Percentiles rank a stretch among this genome's conserved stretches.
Evolutionary conservation across 2,888 invertebrate species (phyloP).

Genomic region (Thyatira batis): DNA sequence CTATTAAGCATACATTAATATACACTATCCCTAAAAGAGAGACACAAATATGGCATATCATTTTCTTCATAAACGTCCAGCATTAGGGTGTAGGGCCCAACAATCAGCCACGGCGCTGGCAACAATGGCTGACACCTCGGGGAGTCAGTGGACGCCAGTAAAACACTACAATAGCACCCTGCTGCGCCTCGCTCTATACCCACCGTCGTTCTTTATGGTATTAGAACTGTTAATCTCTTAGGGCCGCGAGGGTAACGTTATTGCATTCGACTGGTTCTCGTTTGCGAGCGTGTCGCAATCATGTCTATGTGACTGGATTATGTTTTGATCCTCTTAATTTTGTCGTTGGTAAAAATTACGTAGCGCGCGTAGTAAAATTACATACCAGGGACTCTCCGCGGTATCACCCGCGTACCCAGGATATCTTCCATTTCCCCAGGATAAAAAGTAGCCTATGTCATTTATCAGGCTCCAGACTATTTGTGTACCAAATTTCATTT

Average conservation of each 20-base stretch:
- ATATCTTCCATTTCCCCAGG: too few species aligned
- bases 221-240: conserved; percentile 63
- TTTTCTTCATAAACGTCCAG: conserved; percentile 24
- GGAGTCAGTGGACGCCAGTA: conserved; percentile 67
- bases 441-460: too few species aligned
- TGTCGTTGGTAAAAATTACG: too few species aligned
- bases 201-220: conserved; percentile 53
- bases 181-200: conserved; percentile 5
- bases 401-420: too few species aligned
- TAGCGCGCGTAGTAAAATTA: too few species aligned
- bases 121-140: conserved; percentile 49
- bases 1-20: not conserved
- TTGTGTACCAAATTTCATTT: too few species aligned
- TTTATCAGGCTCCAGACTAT: too few species aligned
- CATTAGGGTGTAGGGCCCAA: conserved; percentile 42
- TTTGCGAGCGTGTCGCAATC: conserved; percentile 29
- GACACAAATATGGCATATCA: conserved; percentile 60
- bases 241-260: conserved; percentile 53
- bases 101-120: conserved; percentile 38
- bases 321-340: not conserved
- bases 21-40: conserved; percentile 24
- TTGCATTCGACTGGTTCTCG: conserved; percentile 51
- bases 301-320: conserved; percentile 11
- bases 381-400: too few species aligned
- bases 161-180: conserved; percentile 59